Conservation (phyloP, 2,113 vertebrate genomes). For the Neotoma lepida region DNA sequence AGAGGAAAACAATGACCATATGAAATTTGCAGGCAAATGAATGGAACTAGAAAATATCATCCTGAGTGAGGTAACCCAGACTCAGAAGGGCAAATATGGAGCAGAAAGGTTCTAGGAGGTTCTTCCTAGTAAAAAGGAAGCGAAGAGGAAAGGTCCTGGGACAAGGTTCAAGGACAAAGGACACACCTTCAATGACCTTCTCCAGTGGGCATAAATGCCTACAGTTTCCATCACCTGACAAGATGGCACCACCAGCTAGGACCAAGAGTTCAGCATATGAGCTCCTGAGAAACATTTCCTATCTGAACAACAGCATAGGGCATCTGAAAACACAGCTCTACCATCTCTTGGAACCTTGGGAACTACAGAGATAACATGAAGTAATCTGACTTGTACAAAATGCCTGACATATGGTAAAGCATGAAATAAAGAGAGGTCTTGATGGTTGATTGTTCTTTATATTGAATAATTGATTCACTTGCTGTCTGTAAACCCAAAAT, state of each 20-base stretch:
- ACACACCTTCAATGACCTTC: background rate
- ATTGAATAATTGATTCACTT: background rate
- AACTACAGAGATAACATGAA: rapidly evolving
- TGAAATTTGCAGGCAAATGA: too few relatives aligned
- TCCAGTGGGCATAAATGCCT: too few relatives aligned
- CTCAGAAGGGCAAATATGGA: too few relatives aligned
- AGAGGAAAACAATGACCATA: too few relatives aligned
- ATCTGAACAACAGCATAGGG: background rate
- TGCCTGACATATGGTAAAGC: background rate
- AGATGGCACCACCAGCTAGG: background rate
- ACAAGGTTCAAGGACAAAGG: background rate
- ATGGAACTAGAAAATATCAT: too few relatives aligned
- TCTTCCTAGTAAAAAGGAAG: too few relatives aligned
- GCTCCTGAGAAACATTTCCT: background rate
- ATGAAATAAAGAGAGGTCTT: background rate
- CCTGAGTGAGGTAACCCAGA: too few relatives aligned
- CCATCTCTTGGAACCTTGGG: background rate
- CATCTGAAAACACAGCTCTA: background rate
- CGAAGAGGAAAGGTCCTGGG: too few relatives aligned
- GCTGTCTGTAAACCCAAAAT: background rate
- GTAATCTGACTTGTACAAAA: rapidly evolving
- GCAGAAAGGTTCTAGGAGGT: too few relatives aligned
- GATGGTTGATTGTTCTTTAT: background rate
- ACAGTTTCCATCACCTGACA: background rate
- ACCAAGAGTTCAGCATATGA: background rate